phyloP scores from a whole-genome alignment of 2,113 vertebrate species.

The Meriones unguiculatus region DNA sequence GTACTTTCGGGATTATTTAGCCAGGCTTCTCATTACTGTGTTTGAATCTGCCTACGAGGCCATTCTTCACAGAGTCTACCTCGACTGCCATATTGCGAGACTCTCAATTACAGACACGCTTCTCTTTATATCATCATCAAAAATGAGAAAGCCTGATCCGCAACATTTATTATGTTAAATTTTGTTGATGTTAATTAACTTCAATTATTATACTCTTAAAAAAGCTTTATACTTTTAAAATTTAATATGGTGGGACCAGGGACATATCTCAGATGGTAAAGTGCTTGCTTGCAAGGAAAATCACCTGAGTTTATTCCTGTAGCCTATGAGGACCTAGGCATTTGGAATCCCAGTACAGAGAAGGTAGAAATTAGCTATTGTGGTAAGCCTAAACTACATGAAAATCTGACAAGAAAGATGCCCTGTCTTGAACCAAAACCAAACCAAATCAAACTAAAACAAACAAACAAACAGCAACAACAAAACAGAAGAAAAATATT shows the following conservation, averaged over 20 bases:
- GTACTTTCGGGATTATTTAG: background rate
- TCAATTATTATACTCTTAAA: background rate
- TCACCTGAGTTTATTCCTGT: no score
- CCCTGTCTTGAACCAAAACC: background rate
- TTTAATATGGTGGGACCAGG: background rate
- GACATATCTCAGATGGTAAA: background rate
- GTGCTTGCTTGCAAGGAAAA: background rate
- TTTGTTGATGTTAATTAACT: slow-evolving; percentile 17
- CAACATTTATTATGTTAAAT: background rate
- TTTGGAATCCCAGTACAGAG: background rate
- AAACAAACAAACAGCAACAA: background rate
- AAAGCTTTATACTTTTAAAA: background rate
- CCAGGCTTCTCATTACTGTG: background rate
- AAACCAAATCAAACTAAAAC: background rate
- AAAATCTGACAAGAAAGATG: background rate
- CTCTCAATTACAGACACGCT: background rate
- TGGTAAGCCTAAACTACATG: accelerated
- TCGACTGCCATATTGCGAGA: background rate
- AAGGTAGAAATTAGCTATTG: background rate
- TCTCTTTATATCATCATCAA: background rate
- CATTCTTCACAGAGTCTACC: background rate
- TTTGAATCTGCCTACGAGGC: background rate
- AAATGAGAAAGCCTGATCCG: background rate
- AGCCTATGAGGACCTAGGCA: background rate
- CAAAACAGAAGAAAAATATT: background rate